phyloP scores from a whole-genome alignment of 1,140 invertebrate species.

The Lamellibrachia luymesi region DNA sequence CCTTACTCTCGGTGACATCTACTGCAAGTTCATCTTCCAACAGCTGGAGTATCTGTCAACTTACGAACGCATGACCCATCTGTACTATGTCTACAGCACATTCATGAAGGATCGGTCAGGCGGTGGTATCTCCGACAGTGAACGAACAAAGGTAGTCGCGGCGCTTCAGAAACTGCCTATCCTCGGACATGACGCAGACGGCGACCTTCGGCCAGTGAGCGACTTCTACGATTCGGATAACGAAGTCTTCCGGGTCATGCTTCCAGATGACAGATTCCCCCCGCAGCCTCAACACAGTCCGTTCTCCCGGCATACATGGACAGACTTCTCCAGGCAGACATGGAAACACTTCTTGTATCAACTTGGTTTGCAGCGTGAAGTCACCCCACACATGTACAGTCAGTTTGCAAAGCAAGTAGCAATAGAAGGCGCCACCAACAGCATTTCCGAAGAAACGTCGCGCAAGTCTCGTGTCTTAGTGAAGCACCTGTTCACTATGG shows the following conservation, averaged over 20 bases:
- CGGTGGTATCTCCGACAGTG: neutral
- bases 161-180: constrained; percentile 12
- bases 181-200: constrained; percentile 11
- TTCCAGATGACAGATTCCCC: constrained; percentile 22
- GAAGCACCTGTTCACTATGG: constrained; percentile 17
- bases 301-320: constrained; percentile 21
- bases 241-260: constrained; percentile 22
- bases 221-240: neutral
- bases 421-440: constrained; percentile 19
- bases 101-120: neutral
- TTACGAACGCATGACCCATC: constrained; percentile 8
- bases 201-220: neutral
- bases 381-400: constrained; percentile 13
- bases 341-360: constrained; percentile 14
- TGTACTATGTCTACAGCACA: constrained; percentile 23
- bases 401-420: constrained; percentile 22
- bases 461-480: constrained; percentile 20
- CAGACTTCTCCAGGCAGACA: neutral
- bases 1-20: constrained; percentile 17
- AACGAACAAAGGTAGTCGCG: constrained; percentile 8
- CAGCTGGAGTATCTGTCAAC: constrained; percentile 21
- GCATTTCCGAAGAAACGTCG: constrained; percentile 24
- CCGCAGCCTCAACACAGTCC: constrained; percentile 2
- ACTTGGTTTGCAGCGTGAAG: constrained; percentile 22
- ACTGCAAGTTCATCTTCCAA: constrained; percentile 25